A percentile compares a stretch with the other conserved stretches of the same genome.
Evolutionary conservation across 2,888 invertebrate species (phyloP).

Genomic region (Athripsodes cinereus): DNA sequence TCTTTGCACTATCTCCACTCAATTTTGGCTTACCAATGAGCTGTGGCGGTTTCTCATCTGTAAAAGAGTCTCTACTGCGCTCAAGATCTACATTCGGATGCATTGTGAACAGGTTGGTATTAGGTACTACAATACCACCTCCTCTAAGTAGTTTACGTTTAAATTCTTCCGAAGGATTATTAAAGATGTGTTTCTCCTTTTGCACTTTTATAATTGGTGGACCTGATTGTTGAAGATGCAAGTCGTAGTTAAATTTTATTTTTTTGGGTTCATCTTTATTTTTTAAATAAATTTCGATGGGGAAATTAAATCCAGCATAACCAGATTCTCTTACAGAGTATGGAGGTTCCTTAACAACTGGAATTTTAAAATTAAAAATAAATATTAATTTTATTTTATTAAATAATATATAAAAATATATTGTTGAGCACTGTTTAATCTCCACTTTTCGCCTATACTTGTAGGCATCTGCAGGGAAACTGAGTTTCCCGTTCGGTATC

Average conservation of each 20-base stretch:
- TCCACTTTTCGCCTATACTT: too few species aligned
- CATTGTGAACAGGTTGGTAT: constrained; percentile 37
- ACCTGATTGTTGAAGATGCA: constrained; percentile 71
- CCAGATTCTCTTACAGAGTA: constrained; percentile 89
- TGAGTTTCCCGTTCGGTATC: too few species aligned
- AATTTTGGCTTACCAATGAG: constrained; percentile 68
- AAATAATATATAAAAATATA: too few species aligned
- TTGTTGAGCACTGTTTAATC: too few species aligned
- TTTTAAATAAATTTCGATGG: constrained; percentile 83
- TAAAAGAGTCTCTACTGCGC: constrained; percentile 52
- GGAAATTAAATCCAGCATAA: constrained; percentile 88
- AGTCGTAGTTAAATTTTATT: constrained; percentile 77
- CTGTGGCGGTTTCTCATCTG: constrained; percentile 51
- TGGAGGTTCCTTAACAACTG: constrained; percentile 87
- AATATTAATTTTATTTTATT: too few species aligned
- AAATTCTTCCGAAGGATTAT: constrained; percentile 84
- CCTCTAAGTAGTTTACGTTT: constrained; percentile 79
- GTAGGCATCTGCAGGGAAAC: too few species aligned
- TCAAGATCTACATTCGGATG: constrained; percentile 50
- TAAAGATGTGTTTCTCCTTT: constrained; percentile 79
- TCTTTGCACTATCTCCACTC: constrained; percentile 52
- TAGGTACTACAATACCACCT: constrained; percentile 59
- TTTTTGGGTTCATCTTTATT: constrained; percentile 89
- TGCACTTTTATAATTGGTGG: constrained; percentile 64
- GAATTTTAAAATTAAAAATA: constrained; percentile 32